Evolutionary conservation across 2,113 vertebrate species (phyloP).

Genomic region (Zapus hudsonius): DNA sequence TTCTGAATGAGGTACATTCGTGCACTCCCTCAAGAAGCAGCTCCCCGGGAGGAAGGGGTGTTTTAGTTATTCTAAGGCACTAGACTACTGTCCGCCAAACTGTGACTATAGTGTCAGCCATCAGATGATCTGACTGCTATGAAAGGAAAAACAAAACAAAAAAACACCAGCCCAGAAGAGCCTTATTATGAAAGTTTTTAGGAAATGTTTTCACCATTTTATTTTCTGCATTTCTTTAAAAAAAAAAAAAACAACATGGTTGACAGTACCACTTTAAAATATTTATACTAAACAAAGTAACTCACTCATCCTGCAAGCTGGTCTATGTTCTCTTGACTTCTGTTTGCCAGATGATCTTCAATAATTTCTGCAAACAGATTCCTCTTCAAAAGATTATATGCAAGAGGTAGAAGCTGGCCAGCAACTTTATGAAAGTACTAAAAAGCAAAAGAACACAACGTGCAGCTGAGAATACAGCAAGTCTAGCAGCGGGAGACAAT

Average conservation of each 20-base stretch:
- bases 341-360: conserved; percentile 90
- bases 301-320: conserved; percentile 86
- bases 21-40: not conserved
- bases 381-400: conserved; percentile 94
- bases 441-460: conserved; percentile 30
- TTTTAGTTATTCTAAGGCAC: not conserved
- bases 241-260: conserved; percentile 53
- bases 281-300: not conserved
- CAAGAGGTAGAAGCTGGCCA: conserved; percentile 94
- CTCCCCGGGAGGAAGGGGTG: not conserved
- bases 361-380: conserved; percentile 94
- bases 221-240: conserved; percentile 62
- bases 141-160: not conserved
- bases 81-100: not conserved
- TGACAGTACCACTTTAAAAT: conserved; percentile 15
- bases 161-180: not conserved
- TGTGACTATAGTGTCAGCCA: not conserved
- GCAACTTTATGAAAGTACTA: conserved; percentile 98
- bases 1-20: not conserved
- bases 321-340: conserved; percentile 89
- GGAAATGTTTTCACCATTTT: conserved; percentile 61
- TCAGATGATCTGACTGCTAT: not conserved
- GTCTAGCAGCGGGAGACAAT: not conserved
- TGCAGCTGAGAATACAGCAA: not conserved
- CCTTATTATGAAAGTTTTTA: conserved; percentile 18